Base-by-base conservation (phyloP, 2,113 vertebrate genomes). In the Pyxicephalus adspersus region DNA sequence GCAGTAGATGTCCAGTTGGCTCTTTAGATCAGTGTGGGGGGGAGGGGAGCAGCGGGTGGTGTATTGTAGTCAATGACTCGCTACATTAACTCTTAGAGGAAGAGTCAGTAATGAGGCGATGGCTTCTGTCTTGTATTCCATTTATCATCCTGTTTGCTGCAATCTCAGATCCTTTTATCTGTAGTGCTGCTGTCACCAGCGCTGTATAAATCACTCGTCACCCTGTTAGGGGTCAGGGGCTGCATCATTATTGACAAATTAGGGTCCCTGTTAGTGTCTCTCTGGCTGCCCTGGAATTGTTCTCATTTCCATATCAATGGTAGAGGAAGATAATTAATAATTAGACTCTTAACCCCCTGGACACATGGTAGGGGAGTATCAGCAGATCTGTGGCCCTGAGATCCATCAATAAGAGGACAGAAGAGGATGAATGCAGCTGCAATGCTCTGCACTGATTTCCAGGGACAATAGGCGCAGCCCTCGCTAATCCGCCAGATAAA, bases 141-240 rank as follows among this genome's bases (percentile, higher is more conserved):
- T 99, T 98, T 94, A 98, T 99, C 97, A 98, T 97, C 90, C 95
- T 98, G 96, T 94, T 98, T 95, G 91, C 94, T 98, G 95, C 95
- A 96, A 98, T 98, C 92, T 94, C 38, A 92, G 94, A 92, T 96
- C 91, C 96, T 95, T 99, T 98, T 97, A 98, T 98, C 96, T 95
- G 94, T 89, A 91, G 23, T 5, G 23, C 90, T 94, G 93, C 94
- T 97, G 96, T 96, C 95, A 95, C 96, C 93, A 90, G 88, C 89
- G 89, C 83, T 90, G 94, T 94, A 98, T 98, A 97, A 98, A 98
- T 93, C 94, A 94, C 95, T 96, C 96, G 95, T 95, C 95, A 96
- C 95, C 95, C 95, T 95, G 96, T 97, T 96, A 97, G 94, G 90
- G 91, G 91, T 94, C 87, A 90, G 31, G 90, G 92, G 93, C 93